Percentiles rank a stretch among this genome's conserved stretches.
phyloP scores from a whole-genome alignment of 2,113 vertebrate species.

The Zapornia atra region DNA sequence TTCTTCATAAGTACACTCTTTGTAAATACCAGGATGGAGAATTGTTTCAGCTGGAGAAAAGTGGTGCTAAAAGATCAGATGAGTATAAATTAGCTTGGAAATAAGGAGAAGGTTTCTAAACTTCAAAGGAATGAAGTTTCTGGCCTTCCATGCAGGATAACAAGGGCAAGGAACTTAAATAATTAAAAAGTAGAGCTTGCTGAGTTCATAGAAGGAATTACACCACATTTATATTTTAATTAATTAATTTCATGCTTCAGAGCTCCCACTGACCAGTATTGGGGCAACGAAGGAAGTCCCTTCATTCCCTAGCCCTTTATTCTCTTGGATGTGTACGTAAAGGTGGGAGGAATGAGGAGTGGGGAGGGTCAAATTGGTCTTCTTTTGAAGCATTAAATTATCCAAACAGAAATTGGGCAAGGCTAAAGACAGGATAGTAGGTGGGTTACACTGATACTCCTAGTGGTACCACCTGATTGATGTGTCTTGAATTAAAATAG shows the following conservation, averaged over 20 bases:
- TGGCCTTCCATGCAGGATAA: constrained; percentile 35
- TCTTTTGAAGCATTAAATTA: constrained; percentile 63
- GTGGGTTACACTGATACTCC: background rate
- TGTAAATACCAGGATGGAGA: background rate
- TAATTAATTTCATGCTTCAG: constrained; percentile 72
- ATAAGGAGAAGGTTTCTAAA: constrained; percentile 34
- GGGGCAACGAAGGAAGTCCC: constrained; percentile 45
- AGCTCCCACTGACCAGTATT: constrained; percentile 60
- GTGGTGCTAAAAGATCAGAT: constrained; percentile 24
- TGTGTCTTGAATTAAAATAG: constrained; percentile 16
- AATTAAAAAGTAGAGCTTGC: constrained; percentile 56
- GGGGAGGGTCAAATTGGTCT: constrained; percentile 35
- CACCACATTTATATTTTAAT: constrained; percentile 65
- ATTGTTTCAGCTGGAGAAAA: constrained; percentile 8
- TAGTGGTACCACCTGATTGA: background rate
- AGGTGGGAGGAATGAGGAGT: background rate
- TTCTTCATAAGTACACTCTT: background rate
- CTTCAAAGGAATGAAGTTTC: constrained; percentile 52
- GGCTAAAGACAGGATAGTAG: background rate
- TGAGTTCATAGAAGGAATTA: constrained; percentile 55
- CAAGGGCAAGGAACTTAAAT: constrained; percentile 53
- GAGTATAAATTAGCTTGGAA: constrained; percentile 48
- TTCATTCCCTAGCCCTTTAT: constrained; percentile 31
- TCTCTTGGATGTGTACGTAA: constrained; percentile 40
- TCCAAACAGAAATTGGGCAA: constrained; percentile 31